Evolutionary conservation across 1,140 invertebrate genomes (phyloP), one percentile per base, ranked within the genome.

Genomic region (Eumaeus atala): DNA sequence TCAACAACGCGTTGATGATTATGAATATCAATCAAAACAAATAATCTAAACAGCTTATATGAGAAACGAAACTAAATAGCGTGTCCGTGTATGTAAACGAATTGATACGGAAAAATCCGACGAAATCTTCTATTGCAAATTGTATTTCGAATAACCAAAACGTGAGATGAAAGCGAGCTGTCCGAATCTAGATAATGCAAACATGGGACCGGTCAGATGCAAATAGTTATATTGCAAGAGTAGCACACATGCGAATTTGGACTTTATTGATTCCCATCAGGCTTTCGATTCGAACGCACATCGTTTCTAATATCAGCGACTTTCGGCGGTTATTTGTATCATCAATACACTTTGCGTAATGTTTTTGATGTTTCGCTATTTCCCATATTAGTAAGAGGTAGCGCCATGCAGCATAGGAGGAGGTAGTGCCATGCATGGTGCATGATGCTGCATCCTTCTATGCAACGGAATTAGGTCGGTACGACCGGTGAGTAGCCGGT

Each of bases 91-190:
- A 64, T 67, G 66, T 57, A 70, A 70, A 64, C 62, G 65, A 62
- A 70, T 67, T 53, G 62, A 61, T 44, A 62, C 47, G 58, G 62
- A 67, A 67, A 72, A 66, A 70, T 67, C 59, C 62, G 62, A 68
- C 67, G 65, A 74, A 79, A 72, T 71, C 65, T 74, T 67, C 61
- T 62, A 74, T 77, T 62, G 64, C 68, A 83, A 77, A 80, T 78
- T 78, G 75, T 77, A 83, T 83, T 83, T 71, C 70, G 70, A 77
- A 82, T 75, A 77, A 67, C 74, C 70, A 72, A 75, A 77, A 72
- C 71, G 73, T 70, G 72, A 76, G 74, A 73, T 74, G 69, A 72
- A 70, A 74, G 67, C 70, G 68, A 68, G 69, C 68, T 72, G 71
- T 65, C 66, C 70, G 63, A 77, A 76, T 77, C 71, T 72, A 74